phyloP scores from a whole-genome alignment of 2,888 invertebrate genomes.

The Synergus itoensis region DNA sequence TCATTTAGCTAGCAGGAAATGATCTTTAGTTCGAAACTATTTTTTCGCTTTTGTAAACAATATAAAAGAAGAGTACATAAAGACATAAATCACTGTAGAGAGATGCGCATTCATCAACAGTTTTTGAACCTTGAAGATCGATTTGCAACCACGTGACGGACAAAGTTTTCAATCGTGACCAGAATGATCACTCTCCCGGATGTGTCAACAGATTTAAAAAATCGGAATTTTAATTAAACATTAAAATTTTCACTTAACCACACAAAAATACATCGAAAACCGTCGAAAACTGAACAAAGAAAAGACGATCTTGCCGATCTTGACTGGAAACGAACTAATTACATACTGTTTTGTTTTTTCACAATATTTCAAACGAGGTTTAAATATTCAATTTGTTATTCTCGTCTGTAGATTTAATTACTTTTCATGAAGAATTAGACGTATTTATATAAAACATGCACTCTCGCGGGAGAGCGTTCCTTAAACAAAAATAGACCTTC shows the following conservation, averaged over 20 bases:
- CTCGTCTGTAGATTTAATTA: background rate
- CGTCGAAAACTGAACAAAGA: background rate
- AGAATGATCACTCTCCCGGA: background rate
- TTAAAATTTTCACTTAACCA: background rate
- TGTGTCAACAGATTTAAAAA: background rate
- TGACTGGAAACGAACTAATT: background rate
- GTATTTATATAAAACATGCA: slow-evolving; percentile 7
- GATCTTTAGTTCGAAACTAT: background rate
- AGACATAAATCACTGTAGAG: background rate
- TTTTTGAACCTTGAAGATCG: background rate
- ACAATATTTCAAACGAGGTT: background rate
- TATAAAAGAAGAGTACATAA: background rate
- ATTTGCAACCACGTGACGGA: background rate
- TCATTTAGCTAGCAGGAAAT: background rate
- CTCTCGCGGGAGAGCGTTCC: slow-evolving; percentile 2
- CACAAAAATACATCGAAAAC: background rate
- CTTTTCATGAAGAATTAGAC: background rate
- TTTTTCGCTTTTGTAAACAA: background rate
- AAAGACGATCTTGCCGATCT: background rate
- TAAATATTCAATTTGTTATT: background rate
- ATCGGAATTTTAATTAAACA: background rate
- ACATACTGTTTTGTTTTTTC: background rate
- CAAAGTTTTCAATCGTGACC: background rate
- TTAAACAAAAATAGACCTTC: slow-evolving; percentile 35
- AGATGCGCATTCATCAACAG: background rate